Evolutionary conservation across 2,888 invertebrate genomes (phyloP), one percentile per base, ranked within the genome.

Genomic region (Phengaris alcon): DNA sequence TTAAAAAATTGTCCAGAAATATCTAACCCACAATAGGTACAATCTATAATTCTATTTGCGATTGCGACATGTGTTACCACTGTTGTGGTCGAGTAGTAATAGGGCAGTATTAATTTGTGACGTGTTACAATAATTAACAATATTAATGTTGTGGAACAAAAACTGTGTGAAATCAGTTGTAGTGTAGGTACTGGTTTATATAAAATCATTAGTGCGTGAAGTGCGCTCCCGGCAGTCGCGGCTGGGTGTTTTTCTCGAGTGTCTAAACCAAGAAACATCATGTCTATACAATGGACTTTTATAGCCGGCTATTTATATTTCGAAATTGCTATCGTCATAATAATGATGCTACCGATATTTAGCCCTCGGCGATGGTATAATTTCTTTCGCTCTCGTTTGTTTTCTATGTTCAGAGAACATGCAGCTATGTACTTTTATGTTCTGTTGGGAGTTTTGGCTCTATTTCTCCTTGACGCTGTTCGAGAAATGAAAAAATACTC

Each of bases 261-360:
- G n/a, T 57, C 57, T 48, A 59, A 13, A 46, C 22, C 10, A n/a
- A 15, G 0, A 74, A 13, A 4, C 64, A 59, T 48, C 55, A 97
- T 97, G 97, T 96, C 96, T 87, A 91, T 97, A 77, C 97, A 97
- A 85, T 97, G 97, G 97, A 96, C 96, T 13, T 90, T 96, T 75
- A 95, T 97, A 74, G 97, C 97, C 77, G 94, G 94, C 57, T 96
- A 96, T 86, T 92, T 97, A 52, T 97, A 97, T 86, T 88, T 94
- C 35, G 97, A 97, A 90, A 94, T 97, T 76, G 94, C 87, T 10
- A 81, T 96, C 48, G 94, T 96, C 8, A 84, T 95, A 52, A 83
- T 97, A 9, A 92, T 97, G 80, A 93, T 97, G 76, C 83, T 97
- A 76, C 97, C 93, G 10, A 93, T 97, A 84, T 95, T 96, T 80